Conservation (phyloP, 2,797 vertebrate species). For the Lagodon rhomboides region DNA sequence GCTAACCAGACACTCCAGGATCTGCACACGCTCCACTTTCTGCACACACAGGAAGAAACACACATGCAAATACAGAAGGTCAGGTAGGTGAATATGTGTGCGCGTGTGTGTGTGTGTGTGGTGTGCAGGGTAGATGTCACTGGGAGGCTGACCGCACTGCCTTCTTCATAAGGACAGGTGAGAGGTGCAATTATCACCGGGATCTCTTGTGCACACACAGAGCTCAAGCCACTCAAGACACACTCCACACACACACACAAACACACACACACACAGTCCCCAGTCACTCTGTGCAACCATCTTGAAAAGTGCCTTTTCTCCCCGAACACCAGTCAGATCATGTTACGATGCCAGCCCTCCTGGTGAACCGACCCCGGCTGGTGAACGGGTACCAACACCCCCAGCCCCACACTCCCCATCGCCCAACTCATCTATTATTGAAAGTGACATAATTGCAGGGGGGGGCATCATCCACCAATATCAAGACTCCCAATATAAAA, state of each 20-base stretch:
- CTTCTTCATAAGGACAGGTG: constrained; percentile 40
- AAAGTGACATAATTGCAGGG: constrained; percentile 74
- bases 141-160: background rate
- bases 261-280: constrained; percentile 22
- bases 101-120: constrained; percentile 11
- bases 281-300: constrained; percentile 24
- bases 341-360: constrained; percentile 63
- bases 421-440: constrained; percentile 76
- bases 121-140: background rate
- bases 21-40: constrained; percentile 8
- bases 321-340: constrained; percentile 40
- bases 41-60: constrained; percentile 15
- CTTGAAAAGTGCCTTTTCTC: constrained; percentile 29
- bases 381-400: constrained; percentile 49
- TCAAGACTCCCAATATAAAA: constrained; percentile 71
- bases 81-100: constrained; percentile 15
- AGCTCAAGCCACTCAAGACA: background rate
- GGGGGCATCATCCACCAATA: constrained; percentile 64
- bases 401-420: constrained; percentile 9
- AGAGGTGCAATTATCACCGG: constrained; percentile 27
- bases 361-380: constrained; percentile 29
- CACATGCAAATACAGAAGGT: constrained; percentile 25
- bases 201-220: constrained; percentile 9
- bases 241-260: background rate
- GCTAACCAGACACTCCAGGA: constrained; percentile 21